phyloP scores from a whole-genome alignment of 2,888 invertebrate species.

The Zelleria hepariella region DNA sequence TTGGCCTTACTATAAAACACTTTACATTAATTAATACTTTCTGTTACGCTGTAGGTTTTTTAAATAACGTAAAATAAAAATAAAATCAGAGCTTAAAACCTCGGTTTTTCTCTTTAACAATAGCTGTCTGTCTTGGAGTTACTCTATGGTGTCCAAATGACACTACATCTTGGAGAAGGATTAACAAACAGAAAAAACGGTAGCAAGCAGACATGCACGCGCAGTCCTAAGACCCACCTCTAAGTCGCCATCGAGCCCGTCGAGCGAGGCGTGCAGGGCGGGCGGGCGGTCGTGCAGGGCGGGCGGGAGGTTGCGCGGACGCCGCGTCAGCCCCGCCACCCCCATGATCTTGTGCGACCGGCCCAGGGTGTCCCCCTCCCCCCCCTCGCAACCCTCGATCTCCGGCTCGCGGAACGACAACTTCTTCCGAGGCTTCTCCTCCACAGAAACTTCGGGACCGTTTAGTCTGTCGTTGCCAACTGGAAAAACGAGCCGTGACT shows the following conservation, averaged over 20 bases:
- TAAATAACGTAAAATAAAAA: too few relatives aligned
- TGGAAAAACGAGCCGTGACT: constrained; percentile 55
- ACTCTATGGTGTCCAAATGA: too few relatives aligned
- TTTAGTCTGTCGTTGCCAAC: constrained; percentile 45
- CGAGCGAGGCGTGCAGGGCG: constrained; percentile 53
- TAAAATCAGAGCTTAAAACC: too few relatives aligned
- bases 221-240: constrained; percentile 67
- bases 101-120: too few relatives aligned
- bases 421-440: constrained; percentile 83
- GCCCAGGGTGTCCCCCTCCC: constrained; percentile 40
- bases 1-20: too few relatives aligned
- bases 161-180: too few relatives aligned
- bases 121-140: too few relatives aligned
- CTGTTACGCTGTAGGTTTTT: too few relatives aligned
- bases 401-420: constrained; percentile 90
- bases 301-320: constrained; percentile 41
- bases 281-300: constrained; percentile 44
- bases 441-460: constrained; percentile 34
- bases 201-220: too few relatives aligned
- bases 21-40: too few relatives aligned
- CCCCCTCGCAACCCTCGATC: constrained; percentile 67
- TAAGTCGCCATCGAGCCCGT: constrained; percentile 71
- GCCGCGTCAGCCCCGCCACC: constrained; percentile 47
- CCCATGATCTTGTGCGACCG: constrained; percentile 61
- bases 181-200: too few relatives aligned